A percentile compares a stretch with the other conserved stretches of the same genome.
Conservation (phyloP, 2,797 vertebrate species). For the Amphiprion clarkii region DNA sequence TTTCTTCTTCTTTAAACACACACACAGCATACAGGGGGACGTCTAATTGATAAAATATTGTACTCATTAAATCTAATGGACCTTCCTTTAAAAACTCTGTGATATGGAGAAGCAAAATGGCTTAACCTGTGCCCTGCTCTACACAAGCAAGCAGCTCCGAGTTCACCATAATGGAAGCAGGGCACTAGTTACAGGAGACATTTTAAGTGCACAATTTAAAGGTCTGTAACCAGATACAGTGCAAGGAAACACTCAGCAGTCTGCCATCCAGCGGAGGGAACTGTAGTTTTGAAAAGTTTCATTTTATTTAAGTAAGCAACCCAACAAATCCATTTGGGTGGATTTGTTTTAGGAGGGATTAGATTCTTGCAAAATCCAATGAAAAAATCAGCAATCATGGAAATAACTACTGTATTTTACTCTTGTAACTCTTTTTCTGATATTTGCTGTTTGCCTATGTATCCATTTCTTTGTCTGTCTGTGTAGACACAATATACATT, state of each 20-base stretch:
- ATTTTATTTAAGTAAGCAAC: slow-evolving; percentile 4
- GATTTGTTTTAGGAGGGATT: neutral
- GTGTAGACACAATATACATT: neutral
- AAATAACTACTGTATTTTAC: neutral
- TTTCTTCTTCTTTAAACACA: slow-evolving; percentile 25
- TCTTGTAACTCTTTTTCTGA: neutral
- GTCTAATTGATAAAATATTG: slow-evolving; percentile 82
- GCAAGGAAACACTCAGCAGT: slow-evolving; percentile 49
- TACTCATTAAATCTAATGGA: slow-evolving; percentile 79
- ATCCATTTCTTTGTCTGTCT: neutral
- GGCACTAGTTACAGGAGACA: slow-evolving; percentile 76
- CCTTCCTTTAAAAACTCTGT: slow-evolving; percentile 64
- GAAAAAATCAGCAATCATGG: neutral
- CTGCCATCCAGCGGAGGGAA: slow-evolving; percentile 40
- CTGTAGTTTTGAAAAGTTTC: slow-evolving; percentile 16
- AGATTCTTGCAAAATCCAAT: neutral
- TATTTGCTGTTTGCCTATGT: neutral
- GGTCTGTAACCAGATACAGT: slow-evolving; percentile 73
- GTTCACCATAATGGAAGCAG: slow-evolving; percentile 72
- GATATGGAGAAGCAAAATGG: slow-evolving; percentile 62
- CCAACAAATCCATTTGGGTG: slow-evolving; percentile 30
- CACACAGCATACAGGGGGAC: slow-evolving; percentile 17
- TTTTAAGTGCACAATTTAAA: slow-evolving; percentile 81
- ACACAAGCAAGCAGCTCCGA: slow-evolving; percentile 46
- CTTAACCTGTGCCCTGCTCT: slow-evolving; percentile 67